Evolutionary conservation across 1,140 invertebrate species (phyloP).

Genomic region (Mactra quadrangularis): DNA sequence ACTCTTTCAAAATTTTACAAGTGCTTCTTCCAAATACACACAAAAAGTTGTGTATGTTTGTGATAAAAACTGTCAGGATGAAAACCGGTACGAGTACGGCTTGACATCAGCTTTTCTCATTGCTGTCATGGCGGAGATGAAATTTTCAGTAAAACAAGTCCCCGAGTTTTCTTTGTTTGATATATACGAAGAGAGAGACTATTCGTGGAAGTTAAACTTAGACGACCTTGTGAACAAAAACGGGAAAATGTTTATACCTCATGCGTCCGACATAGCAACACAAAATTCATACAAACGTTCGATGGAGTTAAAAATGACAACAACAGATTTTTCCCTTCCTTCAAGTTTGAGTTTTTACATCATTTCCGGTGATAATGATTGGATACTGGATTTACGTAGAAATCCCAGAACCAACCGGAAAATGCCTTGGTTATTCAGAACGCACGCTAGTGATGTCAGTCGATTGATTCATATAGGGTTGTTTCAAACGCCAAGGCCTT

Average conservation of each 20-base stretch:
- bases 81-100: conserved; percentile 13
- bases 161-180: background rate
- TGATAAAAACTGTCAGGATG: background rate
- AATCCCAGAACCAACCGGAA: background rate
- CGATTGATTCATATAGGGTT: conserved; percentile 3
- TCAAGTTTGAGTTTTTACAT: background rate
- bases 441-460: conserved; percentile 17
- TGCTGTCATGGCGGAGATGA: conserved; percentile 5
- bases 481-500: background rate
- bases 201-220: conserved; percentile 9
- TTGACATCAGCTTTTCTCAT: conserved; percentile 3
- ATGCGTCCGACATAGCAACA: background rate
- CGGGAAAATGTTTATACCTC: background rate
- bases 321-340: background rate
- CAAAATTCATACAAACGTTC: background rate
- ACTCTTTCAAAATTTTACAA: background rate
- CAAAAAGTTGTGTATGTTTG: background rate
- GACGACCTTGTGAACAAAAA: background rate
- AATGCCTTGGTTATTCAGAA: conserved; percentile 3
- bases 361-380: background rate
- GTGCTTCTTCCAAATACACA: background rate
- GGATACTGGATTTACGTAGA: conserved; percentile 4
- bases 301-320: background rate
- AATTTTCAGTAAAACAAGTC: background rate
- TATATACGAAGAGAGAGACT: conserved; percentile 8